Base-by-base conservation (phyloP, 2,888 invertebrate species). In the Strigamia transsilvanica region DNA sequence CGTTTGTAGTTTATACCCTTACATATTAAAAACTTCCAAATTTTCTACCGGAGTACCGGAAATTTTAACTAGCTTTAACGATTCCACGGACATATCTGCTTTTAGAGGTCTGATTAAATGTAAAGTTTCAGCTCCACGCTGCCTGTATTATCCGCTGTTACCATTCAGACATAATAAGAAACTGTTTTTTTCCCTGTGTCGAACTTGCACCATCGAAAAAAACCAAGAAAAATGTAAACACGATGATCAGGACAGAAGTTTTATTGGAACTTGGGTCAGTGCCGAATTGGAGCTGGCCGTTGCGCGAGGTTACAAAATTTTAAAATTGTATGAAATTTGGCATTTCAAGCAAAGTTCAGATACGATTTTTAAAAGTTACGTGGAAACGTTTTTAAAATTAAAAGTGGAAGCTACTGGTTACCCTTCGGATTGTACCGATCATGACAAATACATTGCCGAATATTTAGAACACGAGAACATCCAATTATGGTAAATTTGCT, bases 251-350 rank as follows among this genome's bases (percentile, higher is more conserved):
- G 15, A 27, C 9, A 32, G 78, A 10, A 5, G 32, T 3, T 78
- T 78, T 9, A 32, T 13, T 13, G 78, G 78, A 5, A 78, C 78
- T 21, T 78, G 78, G 78, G n/a, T 27, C 10, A 10, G 2, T 3
- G 15, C 9, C 2, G 78, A 78, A 78, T 3, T 78, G 1, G 4
- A 78, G 4, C 2, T 38, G 18, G 78, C 78, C 15, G 2, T 78
- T 12, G 2, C 32, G 4, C 7, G 32, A 38, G n/a, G n/a, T 3
- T 78, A 78, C n/a, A 23, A 27, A 27, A 23, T 78, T 27, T 32
- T 78, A 2, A 32, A 78, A 12, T 12, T 78, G 3, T 27, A 23
- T n/a, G 32, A 78, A 78, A n/a, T 78, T 38, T 78, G 78, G 78
- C 21, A 78, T 18, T 78, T 78, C n/a, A 27, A 38, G 15, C 2